Evolutionary conservation across 2,113 vertebrate genomes (phyloP), one percentile per base, ranked within the genome.

Genomic region (Puntigrus tetrazona): DNA sequence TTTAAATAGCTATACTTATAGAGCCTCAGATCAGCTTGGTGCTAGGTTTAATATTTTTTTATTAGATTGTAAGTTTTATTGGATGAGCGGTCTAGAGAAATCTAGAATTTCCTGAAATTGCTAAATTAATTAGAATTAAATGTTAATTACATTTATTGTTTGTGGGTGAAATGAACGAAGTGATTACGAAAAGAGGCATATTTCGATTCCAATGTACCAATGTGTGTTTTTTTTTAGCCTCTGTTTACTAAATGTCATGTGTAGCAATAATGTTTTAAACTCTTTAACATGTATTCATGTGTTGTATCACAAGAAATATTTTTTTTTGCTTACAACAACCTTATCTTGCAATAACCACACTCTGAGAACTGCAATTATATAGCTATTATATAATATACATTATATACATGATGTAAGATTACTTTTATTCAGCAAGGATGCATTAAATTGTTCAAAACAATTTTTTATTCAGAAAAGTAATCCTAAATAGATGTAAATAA

Each of bases 1-100:
- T 67, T 67, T 34, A 20, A 20, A 5, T 11, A 41, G 36, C 5
- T 43, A 22, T 43, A 6, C 11, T 63, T 57, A 22, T 22, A 8
- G 65, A 36, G 31, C 34, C 18, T 69, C 31, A 69, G 65, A 38
- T 69, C 65, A 22, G 31, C 31, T 75, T 65, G n/a, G 47, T 63
- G 55, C 22, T 29, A n/a, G 50, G 41, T 36, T 61, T 38, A 76
- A 80, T 45, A 25, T 69, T 69, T 38, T n/a, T 69, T 11, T 7
- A 34, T 69, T 36, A 11, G 65, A 45, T 41, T 41, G 11, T 14
- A n/a, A 1, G 38, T 73, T 43, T 43, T 27, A 27, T 41, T 69
- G 65, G 18, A 38, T 6, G n/a, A 73, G 9, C 75, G 67, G 31
- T 81, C 77, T 84, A 76, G 70, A 72, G 57, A 86, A 86, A 34